Percentiles rank a stretch among this genome's conserved stretches.
Evolutionary conservation across 2,113 vertebrate genomes (phyloP).

Genomic region (Bettongia penicillata): DNA sequence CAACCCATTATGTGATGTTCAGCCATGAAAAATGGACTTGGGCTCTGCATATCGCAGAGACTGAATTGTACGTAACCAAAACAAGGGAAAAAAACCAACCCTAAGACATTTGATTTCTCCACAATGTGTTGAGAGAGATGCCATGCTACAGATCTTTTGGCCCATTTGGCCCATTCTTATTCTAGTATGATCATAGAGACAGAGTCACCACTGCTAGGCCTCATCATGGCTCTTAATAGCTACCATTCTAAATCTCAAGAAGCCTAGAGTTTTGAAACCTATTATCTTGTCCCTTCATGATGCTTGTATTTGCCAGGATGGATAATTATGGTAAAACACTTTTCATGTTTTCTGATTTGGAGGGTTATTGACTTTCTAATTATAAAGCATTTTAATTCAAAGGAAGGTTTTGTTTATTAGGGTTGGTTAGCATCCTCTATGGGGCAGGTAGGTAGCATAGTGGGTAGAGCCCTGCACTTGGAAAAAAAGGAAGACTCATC

Average conservation of each 20-base stretch:
- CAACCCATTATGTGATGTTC: background rate
- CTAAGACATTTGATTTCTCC: background rate
- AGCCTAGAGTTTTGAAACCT: background rate
- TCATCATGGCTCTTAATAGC: background rate
- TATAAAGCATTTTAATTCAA: background rate
- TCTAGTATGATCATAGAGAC: background rate
- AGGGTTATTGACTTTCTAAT: background rate
- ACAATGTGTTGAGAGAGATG: background rate
- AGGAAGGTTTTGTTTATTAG: background rate
- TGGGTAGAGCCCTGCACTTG: background rate
- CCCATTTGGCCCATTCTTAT: background rate
- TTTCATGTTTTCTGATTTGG: background rate
- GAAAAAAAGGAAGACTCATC: background rate
- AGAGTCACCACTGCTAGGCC: background rate
- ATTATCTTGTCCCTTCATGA: background rate
- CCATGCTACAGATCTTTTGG: background rate
- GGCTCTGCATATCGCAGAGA: background rate
- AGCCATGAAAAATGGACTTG: background rate
- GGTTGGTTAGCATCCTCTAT: background rate
- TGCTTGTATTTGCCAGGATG: background rate
- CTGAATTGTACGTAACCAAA: background rate
- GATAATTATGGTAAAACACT: background rate
- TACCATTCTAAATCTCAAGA: background rate
- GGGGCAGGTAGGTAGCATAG: background rate
- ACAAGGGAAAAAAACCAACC: background rate